Evolutionary conservation across 1,140 invertebrate genomes (phyloP).

Genomic region (Bradynema listronoti): DNA sequence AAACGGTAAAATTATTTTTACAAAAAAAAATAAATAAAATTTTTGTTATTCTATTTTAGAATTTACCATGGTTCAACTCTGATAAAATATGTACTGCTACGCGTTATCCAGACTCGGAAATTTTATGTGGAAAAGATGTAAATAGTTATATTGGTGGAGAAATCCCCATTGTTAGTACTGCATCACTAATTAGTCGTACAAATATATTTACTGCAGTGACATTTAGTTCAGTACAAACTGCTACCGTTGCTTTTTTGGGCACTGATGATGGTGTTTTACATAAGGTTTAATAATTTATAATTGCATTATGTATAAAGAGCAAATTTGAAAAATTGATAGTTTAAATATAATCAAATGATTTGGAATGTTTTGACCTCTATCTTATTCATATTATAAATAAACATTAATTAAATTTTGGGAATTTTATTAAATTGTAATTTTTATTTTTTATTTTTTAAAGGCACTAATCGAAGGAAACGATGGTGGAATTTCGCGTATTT

Average conservation of each 20-base stretch:
- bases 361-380: too few species aligned
- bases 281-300: conserved; percentile 40
- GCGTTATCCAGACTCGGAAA: conserved; percentile 42
- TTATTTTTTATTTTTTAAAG: conserved; percentile 18
- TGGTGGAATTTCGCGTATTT: conserved; percentile 26
- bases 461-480: conserved; percentile 23
- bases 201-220: conserved; percentile 41
- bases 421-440: too few species aligned
- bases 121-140: conserved; percentile 48
- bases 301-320: too few species aligned
- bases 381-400: too few species aligned
- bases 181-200: conserved; percentile 35
- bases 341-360: too few species aligned
- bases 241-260: conserved; percentile 55
- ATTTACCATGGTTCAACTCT: conserved; percentile 56
- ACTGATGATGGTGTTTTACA: conserved; percentile 45
- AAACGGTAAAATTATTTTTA: too few species aligned
- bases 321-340: too few species aligned
- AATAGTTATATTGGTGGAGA: conserved; percentile 52
- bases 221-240: conserved; percentile 38
- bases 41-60: too few species aligned
- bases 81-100: conserved; percentile 43
- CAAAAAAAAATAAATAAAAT: too few species aligned
- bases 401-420: too few species aligned
- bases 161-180: conserved; percentile 38